These are phyloP conservation scores for Mylabris phalerata DNA, from an alignment of 1,140 invertebrate genomes.

Conservation along the genomic window DNA sequence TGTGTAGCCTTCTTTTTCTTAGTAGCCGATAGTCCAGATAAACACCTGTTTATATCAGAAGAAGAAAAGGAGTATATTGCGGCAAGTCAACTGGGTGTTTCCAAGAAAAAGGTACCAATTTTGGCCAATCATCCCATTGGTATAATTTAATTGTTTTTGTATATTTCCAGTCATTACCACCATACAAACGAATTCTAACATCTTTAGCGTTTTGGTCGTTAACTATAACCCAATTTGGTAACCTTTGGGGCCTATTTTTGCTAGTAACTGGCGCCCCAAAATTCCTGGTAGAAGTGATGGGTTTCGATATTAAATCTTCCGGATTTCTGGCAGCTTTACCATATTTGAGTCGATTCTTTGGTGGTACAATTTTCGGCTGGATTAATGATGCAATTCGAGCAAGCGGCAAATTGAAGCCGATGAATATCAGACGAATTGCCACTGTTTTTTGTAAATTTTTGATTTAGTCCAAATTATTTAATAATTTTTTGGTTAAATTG, in stretches of 20 bases:
- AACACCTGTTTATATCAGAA: not conserved
- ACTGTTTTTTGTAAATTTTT: slow-evolving; percentile 54
- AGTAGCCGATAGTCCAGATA: slow-evolving; percentile 45
- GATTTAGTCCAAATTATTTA: too few relatives aligned
- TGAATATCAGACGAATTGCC: slow-evolving; percentile 63
- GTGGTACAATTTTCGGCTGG: slow-evolving; percentile 60
- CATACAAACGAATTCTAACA: slow-evolving; percentile 24
- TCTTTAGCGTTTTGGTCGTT: slow-evolving; percentile 64
- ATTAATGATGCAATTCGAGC: slow-evolving; percentile 53
- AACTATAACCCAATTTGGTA: slow-evolving; percentile 61
- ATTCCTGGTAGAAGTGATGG: slow-evolving; percentile 68
- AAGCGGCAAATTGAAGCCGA: slow-evolving; percentile 27
- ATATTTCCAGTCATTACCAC: not conserved
- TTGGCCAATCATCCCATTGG: too few relatives aligned
- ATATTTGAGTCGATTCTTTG: slow-evolving; percentile 57
- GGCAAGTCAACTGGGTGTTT: not conserved
- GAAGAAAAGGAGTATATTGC: slow-evolving; percentile 3
- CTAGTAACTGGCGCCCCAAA: slow-evolving; percentile 83
- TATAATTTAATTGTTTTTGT: too few relatives aligned
- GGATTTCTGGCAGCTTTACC: slow-evolving; percentile 65
- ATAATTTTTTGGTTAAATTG: not conserved
- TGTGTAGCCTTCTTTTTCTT: slow-evolving; percentile 56
- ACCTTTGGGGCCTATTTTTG: slow-evolving; percentile 72
- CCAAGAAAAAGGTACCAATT: not conserved
- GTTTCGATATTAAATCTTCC: slow-evolving; percentile 71